Evolutionary conservation across 2,888 invertebrate species (phyloP), one percentile per base, ranked within the genome.

Genomic region (Luperina nickerlii): DNA sequence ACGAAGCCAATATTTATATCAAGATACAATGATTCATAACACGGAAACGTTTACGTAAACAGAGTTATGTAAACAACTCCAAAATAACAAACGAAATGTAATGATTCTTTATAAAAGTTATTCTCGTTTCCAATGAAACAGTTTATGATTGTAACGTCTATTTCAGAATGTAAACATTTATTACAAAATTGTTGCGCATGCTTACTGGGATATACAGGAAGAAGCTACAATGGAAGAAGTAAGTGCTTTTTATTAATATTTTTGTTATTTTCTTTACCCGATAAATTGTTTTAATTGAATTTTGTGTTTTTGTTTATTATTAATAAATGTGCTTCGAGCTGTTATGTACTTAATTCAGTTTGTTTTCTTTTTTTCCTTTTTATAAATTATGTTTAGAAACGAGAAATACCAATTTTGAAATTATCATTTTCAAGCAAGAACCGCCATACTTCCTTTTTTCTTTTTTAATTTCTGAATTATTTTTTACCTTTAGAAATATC

Each of bases 181-280:
- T 92, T 89, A 82, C 83, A 87, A 92, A 87, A 89, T 93, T 95
- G 87, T 94, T 94, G 90, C 91, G 85, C 95, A 95, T 93, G 96
- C 97, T 94, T 90, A 88, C 94, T 90, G 95, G 96, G 95, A 97
- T 84, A 91, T 84, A 89, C 92, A 97, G 97, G 90, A 99, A 99
- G 97, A 99, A 99, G 97, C 98, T 99, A 92, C 98, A 99, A 96
- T 99, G 99, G 99, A 99, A 99, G 97, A 99, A 99, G 99, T 99
- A 98, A 98, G 98, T 86, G 15, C 98, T 38, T 20, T 15, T 75
- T 81, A 32, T 20, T 38, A 6, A 24, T 57, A 8, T 24, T 54
- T 87, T 80, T 62, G 2, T 74, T 72, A 9, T 57, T n/a, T 71
- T 68, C 7, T 72, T 18, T 65, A 20, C 27, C 11, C 8, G 4